A percentile compares a stretch with the other conserved stretches of the same genome.
These are phyloP conservation scores for Ailurus styani DNA, from an alignment of 2,113 vertebrate species.

Conservation along the genomic window DNA sequence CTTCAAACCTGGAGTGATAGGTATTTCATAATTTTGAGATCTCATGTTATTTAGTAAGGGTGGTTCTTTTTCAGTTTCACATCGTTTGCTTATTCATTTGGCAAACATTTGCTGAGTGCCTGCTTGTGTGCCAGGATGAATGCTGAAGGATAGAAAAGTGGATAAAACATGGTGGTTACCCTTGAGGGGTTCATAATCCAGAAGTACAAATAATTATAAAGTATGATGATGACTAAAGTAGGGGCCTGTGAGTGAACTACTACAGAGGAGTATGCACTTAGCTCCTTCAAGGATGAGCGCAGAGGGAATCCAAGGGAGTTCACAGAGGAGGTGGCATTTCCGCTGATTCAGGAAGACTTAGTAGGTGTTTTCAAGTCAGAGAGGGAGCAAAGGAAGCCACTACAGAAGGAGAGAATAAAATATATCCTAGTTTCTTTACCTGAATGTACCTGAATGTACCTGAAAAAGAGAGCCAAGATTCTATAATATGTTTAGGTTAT, in stretches of 20 bases:
- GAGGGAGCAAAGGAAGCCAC: not conserved
- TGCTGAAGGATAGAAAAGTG: not conserved
- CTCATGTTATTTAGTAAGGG: not conserved
- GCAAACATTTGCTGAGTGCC: constrained; percentile 28
- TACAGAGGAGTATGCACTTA: not conserved
- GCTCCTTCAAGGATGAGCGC: not conserved
- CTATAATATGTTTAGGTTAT: not conserved
- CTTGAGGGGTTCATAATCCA: not conserved
- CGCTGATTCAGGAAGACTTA: not conserved
- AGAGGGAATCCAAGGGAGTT: not conserved
- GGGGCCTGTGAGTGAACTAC: not conserved
- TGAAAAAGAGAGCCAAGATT: not conserved
- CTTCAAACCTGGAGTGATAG: not conserved
- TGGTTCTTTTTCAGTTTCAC: not conserved
- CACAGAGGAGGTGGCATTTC: not conserved
- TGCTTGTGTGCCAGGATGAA: not conserved
- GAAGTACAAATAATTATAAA: not conserved
- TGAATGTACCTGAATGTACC: not conserved
- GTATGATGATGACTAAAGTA: not conserved
- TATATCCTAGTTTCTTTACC: not conserved
- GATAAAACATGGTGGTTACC: not conserved
- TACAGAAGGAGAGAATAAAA: not conserved
- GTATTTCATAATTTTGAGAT: not conserved
- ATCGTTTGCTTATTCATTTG: constrained; percentile 1
- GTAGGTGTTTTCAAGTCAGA: not conserved